phyloP scores from a whole-genome alignment of 2,888 invertebrate species.

The Mesoligia furuncula region DNA sequence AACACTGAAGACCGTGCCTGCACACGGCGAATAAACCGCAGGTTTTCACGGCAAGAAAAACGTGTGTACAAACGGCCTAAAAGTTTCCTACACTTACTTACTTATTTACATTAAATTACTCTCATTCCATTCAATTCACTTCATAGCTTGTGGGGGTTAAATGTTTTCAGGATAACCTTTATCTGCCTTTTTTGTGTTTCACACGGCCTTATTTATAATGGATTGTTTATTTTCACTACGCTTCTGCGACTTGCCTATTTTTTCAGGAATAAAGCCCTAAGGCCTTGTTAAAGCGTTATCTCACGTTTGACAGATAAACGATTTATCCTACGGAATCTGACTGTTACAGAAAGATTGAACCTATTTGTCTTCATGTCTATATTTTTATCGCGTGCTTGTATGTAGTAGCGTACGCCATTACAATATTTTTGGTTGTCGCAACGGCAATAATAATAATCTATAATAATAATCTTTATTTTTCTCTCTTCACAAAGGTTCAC shows the following conservation, averaged over 20 bases:
- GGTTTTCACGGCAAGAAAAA: not conserved
- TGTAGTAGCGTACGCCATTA: not conserved
- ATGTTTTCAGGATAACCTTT: not conserved
- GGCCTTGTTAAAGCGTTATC: slow-evolving; percentile 8
- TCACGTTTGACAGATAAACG: slow-evolving; percentile 46
- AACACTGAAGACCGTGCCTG: not conserved
- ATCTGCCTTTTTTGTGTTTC: not conserved
- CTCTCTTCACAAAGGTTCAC: no score
- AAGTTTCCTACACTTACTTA: no score
- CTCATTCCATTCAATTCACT: slow-evolving; percentile 1
- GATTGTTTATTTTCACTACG: slow-evolving; percentile 13
- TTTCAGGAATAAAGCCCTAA: slow-evolving; percentile 30
- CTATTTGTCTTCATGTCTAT: slow-evolving; percentile 15
- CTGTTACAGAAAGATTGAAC: not conserved
- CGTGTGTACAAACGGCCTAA: not conserved
- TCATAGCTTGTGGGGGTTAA: no score
- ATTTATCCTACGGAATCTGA: slow-evolving; percentile 29
- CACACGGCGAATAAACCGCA: not conserved
- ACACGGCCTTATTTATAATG: slow-evolving; percentile 10
- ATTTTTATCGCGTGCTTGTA: not conserved
- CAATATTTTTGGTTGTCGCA: not conserved
- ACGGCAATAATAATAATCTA: no score
- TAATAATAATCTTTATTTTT: no score
- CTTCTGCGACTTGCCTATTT: slow-evolving; percentile 13
- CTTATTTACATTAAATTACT: no score